These are phyloP conservation scores for Gallirallus australis DNA, from an alignment of 2,797 vertebrate species.

Conservation along the genomic window DNA sequence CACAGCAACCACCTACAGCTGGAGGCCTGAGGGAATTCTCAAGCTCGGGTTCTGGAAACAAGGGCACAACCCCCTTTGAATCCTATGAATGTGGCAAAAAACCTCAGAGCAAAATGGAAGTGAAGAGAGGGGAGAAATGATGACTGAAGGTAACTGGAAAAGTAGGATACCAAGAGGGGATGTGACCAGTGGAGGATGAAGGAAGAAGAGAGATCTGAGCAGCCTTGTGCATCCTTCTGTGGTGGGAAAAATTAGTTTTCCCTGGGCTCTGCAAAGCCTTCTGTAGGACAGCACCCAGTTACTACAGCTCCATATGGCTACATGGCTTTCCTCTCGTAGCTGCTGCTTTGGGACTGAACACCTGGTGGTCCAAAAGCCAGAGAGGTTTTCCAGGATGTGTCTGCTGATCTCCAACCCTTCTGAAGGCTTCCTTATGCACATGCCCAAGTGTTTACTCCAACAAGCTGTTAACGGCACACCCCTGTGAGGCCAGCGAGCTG, in stretches of 20 bases:
- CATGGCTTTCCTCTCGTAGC: fast-evolving
- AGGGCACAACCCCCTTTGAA: not conserved
- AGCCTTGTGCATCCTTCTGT: not conserved
- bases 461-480: not conserved
- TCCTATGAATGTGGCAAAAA: not conserved
- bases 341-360: not conserved
- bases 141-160: not conserved
- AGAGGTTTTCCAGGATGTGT: not conserved
- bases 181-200: not conserved
- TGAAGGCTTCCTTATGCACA: not conserved
- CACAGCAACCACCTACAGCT: not conserved
- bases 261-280: not conserved
- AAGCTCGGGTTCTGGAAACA: not conserved
- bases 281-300: not conserved
- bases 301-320: not conserved
- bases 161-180: not conserved
- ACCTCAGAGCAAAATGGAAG: not conserved
- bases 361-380: not conserved
- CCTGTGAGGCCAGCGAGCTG: not conserved
- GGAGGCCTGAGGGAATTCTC: not conserved
- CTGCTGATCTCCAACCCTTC: not conserved
- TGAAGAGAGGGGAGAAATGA: not conserved
- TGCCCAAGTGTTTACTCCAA: not conserved
- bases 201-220: not conserved
- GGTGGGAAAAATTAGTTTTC: not conserved